Evolutionary conservation across 2,888 invertebrate species (phyloP).

Genomic region (Scaptomyza caliginosa): DNA sequence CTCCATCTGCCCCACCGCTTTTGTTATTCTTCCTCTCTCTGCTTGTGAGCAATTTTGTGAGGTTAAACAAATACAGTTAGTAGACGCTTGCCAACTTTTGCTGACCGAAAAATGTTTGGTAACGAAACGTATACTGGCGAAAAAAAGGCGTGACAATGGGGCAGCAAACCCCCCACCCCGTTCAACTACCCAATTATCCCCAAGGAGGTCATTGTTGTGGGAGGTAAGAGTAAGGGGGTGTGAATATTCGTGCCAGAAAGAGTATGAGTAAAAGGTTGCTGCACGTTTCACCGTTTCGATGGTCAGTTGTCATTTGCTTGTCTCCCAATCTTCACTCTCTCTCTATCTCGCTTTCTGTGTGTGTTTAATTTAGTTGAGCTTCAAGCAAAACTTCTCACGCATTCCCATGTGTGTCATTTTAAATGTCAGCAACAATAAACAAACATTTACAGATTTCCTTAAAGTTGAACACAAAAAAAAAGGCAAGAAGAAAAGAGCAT

Average conservation of each 20-base stretch:
- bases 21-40: background rate
- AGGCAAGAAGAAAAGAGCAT: background rate
- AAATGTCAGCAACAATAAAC: constrained; percentile 75
- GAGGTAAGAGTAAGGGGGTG: background rate
- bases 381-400: constrained; percentile 65
- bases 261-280: background rate
- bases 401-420: constrained; percentile 77
- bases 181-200: background rate
- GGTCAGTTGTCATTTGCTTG: constrained; percentile 56
- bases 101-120: constrained; percentile 52
- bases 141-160: constrained; percentile 9
- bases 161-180: background rate
- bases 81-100: constrained; percentile 34
- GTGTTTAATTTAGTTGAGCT: constrained; percentile 75
- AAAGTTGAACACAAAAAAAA: constrained; percentile 27
- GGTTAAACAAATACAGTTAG: constrained; percentile 73
- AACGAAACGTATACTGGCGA: constrained; percentile 29
- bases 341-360: constrained; percentile 10
- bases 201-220: constrained; percentile 6
- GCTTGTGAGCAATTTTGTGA: constrained; percentile 13
- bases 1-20: constrained; percentile 1
- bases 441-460: constrained; percentile 55
- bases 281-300: constrained; percentile 63
- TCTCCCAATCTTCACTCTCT: background rate
- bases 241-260: background rate